These are phyloP conservation scores for Muschampia plurimacula DNA, from an alignment of 2,888 invertebrate genomes.

Conservation along the genomic window DNA sequence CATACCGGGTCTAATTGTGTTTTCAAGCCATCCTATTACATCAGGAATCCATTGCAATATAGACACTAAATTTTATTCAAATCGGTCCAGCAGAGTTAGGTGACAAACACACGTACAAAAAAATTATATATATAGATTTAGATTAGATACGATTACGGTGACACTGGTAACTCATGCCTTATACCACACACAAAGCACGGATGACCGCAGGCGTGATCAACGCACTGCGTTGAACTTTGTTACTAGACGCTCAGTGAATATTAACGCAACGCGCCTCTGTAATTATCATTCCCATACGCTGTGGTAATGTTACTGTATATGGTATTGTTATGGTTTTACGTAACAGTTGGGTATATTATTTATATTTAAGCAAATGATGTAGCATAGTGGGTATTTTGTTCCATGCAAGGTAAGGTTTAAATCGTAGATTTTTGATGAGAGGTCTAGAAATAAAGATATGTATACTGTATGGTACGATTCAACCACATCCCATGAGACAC, in stretches of 20 bases:
- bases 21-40: too few relatives aligned
- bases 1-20: too few relatives aligned
- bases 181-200: not conserved
- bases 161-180: not conserved
- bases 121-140: too few relatives aligned
- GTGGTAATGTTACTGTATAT: conserved; percentile 1
- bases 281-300: conserved; percentile 37
- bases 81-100: too few relatives aligned
- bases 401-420: not conserved
- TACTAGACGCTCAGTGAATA: conserved; percentile 52
- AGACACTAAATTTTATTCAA: too few relatives aligned
- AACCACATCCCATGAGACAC: too few relatives aligned
- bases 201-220: conserved; percentile 47
- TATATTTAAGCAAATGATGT: not conserved
- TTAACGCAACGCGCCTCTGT: conserved; percentile 45
- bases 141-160: too few relatives aligned
- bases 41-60: too few relatives aligned
- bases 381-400: not conserved
- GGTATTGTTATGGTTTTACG: conserved; percentile 26
- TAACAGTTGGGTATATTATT: conserved; percentile 11
- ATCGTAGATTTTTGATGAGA: too few relatives aligned
- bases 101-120: too few relatives aligned
- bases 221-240: conserved; percentile 54
- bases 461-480: too few relatives aligned
- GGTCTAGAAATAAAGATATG: too few relatives aligned